Conservation (phyloP, 2,888 invertebrate species). For the Andrena camellia region DNA sequence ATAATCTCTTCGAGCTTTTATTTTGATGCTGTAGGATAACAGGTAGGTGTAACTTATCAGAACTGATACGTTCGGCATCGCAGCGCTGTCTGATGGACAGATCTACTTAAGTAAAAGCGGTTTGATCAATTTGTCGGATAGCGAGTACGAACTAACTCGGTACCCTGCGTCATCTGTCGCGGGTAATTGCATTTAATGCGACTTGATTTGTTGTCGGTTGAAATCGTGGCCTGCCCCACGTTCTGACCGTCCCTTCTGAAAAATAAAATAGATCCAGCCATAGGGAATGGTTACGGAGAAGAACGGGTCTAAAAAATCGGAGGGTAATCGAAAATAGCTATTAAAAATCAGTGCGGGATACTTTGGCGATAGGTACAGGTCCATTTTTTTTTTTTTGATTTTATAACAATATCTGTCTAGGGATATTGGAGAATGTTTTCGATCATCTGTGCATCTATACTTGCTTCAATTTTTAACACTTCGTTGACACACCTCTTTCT, state of each 20-base stretch:
- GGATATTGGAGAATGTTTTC: too few species aligned
- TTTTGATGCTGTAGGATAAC: constrained; percentile 60
- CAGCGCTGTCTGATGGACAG: constrained; percentile 52
- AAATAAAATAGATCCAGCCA: constrained; percentile 25
- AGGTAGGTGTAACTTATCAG: constrained; percentile 70
- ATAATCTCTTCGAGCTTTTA: constrained; percentile 23
- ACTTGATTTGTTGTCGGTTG: constrained; percentile 78
- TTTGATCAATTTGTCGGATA: constrained; percentile 76
- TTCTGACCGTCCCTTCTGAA: constrained; percentile 13
- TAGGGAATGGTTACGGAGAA: constrained; percentile 2
- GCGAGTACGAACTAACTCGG: constrained; percentile 67
- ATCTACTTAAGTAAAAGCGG: constrained; percentile 64
- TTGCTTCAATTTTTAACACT: too few species aligned
- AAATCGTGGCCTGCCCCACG: constrained; percentile 68
- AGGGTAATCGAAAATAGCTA: neutral
- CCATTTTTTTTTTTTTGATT: too few species aligned
- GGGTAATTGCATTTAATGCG: constrained; percentile 81
- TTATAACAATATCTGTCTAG: too few species aligned
- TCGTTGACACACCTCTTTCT: too few species aligned
- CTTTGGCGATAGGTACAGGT: too few species aligned
- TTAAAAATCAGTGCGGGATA: too few species aligned
- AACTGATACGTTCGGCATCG: constrained; percentile 61
- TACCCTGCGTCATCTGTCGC: constrained; percentile 72
- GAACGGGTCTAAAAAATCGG: constrained; percentile 3
- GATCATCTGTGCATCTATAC: too few species aligned